Conservation (phyloP, 2,797 vertebrate genomes). For the Enteromius paludinosus region DNA sequence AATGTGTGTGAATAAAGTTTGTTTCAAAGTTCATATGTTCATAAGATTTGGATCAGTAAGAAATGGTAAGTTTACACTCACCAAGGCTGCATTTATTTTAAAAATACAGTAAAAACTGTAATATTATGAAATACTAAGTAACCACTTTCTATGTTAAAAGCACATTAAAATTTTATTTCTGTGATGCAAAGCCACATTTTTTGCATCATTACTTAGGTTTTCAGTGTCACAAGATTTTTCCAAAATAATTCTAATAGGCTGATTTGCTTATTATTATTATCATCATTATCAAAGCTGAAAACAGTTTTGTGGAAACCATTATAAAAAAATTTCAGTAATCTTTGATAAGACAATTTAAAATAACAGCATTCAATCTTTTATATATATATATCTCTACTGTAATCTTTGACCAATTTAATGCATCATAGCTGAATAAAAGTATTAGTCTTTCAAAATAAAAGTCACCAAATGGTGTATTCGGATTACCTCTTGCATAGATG, state of each 20-base stretch:
- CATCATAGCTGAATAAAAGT: not conserved
- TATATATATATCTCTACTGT: not conserved
- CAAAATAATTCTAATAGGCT: not conserved
- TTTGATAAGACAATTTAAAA: not conserved
- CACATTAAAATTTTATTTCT: not conserved
- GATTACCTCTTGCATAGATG: conserved; percentile 65
- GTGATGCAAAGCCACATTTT: not conserved
- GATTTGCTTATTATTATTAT: not conserved
- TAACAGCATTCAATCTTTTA: not conserved
- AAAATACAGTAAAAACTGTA: not conserved
- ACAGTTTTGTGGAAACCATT: not conserved
- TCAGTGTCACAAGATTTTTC: not conserved
- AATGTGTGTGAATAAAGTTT: not conserved
- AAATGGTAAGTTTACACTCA: not conserved
- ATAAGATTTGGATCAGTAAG: not conserved
- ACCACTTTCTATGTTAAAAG: not conserved
- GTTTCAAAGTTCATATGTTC: not conserved
- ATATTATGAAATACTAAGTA: not conserved
- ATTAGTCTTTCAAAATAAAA: not conserved
- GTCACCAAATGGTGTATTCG: not conserved
- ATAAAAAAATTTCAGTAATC: not conserved
- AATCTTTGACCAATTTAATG: not conserved
- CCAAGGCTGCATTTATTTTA: not conserved
- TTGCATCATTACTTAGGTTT: no score
- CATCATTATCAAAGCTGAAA: not conserved